Percentiles rank a stretch among this genome's conserved stretches.
phyloP scores from a whole-genome alignment of 2,113 vertebrate genomes.

The Phalacrocorax carbo region DNA sequence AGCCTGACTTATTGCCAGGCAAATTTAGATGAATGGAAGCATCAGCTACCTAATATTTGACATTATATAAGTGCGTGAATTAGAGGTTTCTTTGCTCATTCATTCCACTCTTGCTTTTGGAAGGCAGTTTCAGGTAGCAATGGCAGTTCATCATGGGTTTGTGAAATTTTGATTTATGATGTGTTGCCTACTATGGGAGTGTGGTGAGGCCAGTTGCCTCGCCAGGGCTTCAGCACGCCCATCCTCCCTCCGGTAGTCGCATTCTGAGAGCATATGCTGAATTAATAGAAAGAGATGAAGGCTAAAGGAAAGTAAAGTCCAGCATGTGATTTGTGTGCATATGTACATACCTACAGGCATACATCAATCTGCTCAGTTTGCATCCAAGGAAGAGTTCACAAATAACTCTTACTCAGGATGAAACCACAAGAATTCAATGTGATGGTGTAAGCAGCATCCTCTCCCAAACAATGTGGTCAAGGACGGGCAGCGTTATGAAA shows the following conservation, averaged over 20 bases:
- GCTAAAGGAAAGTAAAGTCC: neutral
- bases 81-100: neutral
- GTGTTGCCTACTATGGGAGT: neutral
- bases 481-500: neutral
- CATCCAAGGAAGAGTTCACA: neutral
- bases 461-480: neutral
- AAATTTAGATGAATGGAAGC: conserved; percentile 37
- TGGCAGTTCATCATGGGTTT: fast-evolving
- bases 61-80: neutral
- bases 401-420: neutral
- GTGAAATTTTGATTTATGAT: neutral
- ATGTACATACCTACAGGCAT: neutral
- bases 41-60: neutral
- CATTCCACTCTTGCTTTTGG: neutral
- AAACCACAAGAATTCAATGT: neutral
- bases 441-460: neutral
- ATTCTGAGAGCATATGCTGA: neutral
- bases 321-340: neutral
- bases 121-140: neutral
- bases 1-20: conserved; percentile 31
- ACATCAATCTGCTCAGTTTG: neutral
- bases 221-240: neutral
- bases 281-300: neutral
- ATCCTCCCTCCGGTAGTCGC: neutral
- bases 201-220: neutral